phyloP scores from a whole-genome alignment of 2,113 vertebrate genomes.

The Equus quagga region DNA sequence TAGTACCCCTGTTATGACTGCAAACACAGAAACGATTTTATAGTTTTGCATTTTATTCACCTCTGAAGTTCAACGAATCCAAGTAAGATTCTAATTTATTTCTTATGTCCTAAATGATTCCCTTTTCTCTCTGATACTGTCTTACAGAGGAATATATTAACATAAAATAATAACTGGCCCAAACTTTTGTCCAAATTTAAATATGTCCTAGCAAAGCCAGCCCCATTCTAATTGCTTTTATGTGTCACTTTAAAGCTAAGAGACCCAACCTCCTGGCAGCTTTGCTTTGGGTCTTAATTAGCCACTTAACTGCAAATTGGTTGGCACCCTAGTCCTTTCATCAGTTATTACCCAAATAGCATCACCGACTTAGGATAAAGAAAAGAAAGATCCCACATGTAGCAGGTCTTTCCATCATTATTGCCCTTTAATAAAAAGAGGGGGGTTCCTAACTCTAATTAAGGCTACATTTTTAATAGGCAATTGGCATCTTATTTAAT shows the following conservation, averaged over 20 bases:
- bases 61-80: conserved; percentile 59
- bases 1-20: conserved; percentile 38
- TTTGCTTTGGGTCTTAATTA: conserved; percentile 79
- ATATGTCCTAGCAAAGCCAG: conserved; percentile 74
- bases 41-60: conserved; percentile 64
- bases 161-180: conserved; percentile 81
- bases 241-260: conserved; percentile 82
- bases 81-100: conserved; percentile 74
- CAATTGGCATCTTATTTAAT: conserved; percentile 75
- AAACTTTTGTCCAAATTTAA: conserved; percentile 82
- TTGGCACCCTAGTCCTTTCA: conserved; percentile 47
- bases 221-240: conserved; percentile 81
- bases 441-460: conserved; percentile 74
- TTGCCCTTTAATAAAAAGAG: conserved; percentile 73
- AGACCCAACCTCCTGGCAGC: conserved; percentile 79
- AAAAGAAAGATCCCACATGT: conserved; percentile 77
- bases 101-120: conserved; percentile 70
- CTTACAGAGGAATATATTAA: conserved; percentile 76
- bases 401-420: conserved; percentile 77
- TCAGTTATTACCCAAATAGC: conserved; percentile 80
- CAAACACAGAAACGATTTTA: conserved; percentile 74
- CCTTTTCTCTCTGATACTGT: conserved; percentile 68
- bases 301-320: conserved; percentile 79
- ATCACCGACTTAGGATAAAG: conserved; percentile 74
- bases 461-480: conserved; percentile 69